phyloP scores from a whole-genome alignment of 2,888 invertebrate genomes.

The Lasioglossum oenotherae region DNA sequence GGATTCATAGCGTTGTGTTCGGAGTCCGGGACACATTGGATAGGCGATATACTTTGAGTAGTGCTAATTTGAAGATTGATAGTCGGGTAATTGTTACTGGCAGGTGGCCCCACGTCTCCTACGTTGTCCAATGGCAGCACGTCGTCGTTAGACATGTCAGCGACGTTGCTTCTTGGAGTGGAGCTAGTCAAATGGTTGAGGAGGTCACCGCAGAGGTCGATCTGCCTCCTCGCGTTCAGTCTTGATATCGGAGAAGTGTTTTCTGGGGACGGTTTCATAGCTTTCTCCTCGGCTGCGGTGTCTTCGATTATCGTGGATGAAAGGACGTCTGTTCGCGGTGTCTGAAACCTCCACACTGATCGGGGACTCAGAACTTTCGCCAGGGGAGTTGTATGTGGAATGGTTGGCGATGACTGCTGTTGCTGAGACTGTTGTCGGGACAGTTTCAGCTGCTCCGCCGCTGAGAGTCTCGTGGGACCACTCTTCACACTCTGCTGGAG shows the following conservation, averaged over 20 bases:
- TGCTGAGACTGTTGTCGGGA: slow-evolving; percentile 86
- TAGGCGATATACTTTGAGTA: neutral
- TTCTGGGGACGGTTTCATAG: slow-evolving; percentile 82
- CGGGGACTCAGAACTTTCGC: slow-evolving; percentile 89
- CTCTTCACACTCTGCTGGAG: slow-evolving; percentile 91
- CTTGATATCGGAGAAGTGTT: slow-evolving; percentile 71
- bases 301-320: slow-evolving; percentile 95
- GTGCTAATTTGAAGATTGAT: neutral
- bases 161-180: neutral
- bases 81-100: neutral
- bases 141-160: neutral
- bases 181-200: slow-evolving; percentile 6
- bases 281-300: slow-evolving; percentile 91
- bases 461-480: slow-evolving; percentile 89
- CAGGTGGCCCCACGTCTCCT: neutral
- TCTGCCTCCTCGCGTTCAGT: slow-evolving; percentile 71
- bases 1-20: neutral
- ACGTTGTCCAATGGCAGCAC: slow-evolving; percentile 2
- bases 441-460: slow-evolving; percentile 91
- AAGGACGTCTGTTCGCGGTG: slow-evolving; percentile 92
- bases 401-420: slow-evolving; percentile 82
- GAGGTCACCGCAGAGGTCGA: slow-evolving; percentile 68
- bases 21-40: slow-evolving; percentile 6
- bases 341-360: slow-evolving; percentile 90
- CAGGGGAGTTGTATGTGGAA: slow-evolving; percentile 71